A percentile compares a stretch with the other conserved stretches of the same genome.
Conservation (phyloP, 2,113 vertebrate species). For the Aegotheles bennettii region DNA sequence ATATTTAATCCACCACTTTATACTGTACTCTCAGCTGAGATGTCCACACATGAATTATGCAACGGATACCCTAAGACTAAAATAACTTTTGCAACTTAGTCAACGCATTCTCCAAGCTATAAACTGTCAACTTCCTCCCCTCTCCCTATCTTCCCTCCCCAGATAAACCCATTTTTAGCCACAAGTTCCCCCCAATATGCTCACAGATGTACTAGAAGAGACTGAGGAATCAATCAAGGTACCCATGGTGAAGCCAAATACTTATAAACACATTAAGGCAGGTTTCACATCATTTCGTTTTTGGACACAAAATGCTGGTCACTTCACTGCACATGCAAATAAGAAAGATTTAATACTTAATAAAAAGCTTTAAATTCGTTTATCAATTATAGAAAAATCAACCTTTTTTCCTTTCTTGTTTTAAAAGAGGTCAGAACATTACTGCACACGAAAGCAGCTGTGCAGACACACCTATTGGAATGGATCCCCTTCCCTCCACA, state of each 20-base stretch:
- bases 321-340: conserved; percentile 62
- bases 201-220: conserved; percentile 40
- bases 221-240: conserved; percentile 43
- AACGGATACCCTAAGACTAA: background rate
- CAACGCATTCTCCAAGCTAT: background rate
- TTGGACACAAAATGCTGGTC: conserved; percentile 47
- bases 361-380: conserved; percentile 50
- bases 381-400: conserved; percentile 64
- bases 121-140: background rate
- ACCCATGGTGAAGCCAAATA: conserved; percentile 53
- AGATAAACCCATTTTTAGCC: background rate
- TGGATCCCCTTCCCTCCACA: conserved; percentile 8
- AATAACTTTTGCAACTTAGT: background rate
- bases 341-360: conserved; percentile 56
- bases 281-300: conserved; percentile 36
- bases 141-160: background rate
- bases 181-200: conserved; percentile 10
- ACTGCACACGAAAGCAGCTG: conserved; percentile 38
- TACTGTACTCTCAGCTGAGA: background rate
- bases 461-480: conserved; percentile 15
- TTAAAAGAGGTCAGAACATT: conserved; percentile 42
- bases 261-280: conserved; percentile 60
- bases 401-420: background rate
- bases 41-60: background rate
- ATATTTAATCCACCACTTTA: background rate